Conservation (phyloP, 2,797 vertebrate species). For the Rhynchotus rufescens region DNA sequence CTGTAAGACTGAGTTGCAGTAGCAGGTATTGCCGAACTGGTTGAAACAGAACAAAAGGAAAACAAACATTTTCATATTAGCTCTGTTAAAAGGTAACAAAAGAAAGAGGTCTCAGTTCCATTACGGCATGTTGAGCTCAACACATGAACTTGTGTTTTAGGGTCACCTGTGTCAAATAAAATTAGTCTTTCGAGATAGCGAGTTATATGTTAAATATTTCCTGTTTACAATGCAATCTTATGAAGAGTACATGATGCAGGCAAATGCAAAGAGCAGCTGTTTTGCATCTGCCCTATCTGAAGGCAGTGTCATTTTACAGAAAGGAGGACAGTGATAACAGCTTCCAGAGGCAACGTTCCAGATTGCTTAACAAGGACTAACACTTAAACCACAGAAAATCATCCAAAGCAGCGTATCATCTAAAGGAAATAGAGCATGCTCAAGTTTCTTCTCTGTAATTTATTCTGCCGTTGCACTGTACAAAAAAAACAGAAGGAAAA, state of each 20-base stretch:
- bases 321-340: neutral
- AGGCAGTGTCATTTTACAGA: neutral
- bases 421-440: rapidly evolving
- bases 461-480: neutral
- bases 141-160: rapidly evolving
- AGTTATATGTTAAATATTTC: neutral
- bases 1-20: conserved; percentile 95
- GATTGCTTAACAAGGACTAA: neutral
- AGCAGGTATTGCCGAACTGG: conserved; percentile 95
- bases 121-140: neutral
- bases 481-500: neutral
- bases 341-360: neutral
- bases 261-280: conserved; percentile 26
- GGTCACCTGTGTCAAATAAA: neutral
- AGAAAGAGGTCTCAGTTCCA: neutral
- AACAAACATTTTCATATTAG: neutral
- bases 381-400: neutral
- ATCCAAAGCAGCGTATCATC: neutral
- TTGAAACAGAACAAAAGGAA: conserved; percentile 26
- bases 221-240: neutral
- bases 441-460: neutral
- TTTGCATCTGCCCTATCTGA: neutral
- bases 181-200: neutral
- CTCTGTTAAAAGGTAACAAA: neutral
- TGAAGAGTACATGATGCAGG: neutral